Evolutionary conservation across 2,888 invertebrate genomes (phyloP).

Genomic region (Germaria angustata): DNA sequence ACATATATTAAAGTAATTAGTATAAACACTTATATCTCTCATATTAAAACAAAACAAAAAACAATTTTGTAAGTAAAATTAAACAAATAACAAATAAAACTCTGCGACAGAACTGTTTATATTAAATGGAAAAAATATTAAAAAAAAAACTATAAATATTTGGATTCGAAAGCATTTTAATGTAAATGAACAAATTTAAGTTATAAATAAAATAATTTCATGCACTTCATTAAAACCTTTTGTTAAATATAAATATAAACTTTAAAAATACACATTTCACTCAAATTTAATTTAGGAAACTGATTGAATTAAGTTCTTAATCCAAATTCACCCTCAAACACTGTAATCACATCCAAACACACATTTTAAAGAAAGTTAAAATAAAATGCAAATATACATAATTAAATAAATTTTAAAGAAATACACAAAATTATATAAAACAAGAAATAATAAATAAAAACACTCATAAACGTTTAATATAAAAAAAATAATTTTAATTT

Average conservation of each 20-base stretch:
- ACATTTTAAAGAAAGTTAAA: conserved; percentile 38
- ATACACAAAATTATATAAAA: conserved; percentile 46
- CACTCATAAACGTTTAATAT: conserved; percentile 46
- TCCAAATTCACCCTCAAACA: neutral
- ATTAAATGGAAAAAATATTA: neutral
- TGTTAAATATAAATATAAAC: conserved; percentile 2
- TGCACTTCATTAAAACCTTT: too few species aligned
- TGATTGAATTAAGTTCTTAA: conserved; percentile 32
- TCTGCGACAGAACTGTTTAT: conserved; percentile 28
- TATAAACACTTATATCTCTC: conserved; percentile 30
- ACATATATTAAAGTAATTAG: conserved; percentile 33
- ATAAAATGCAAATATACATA: conserved; percentile 29
- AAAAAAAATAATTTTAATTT: conserved; percentile 64
- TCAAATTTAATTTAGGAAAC: conserved; percentile 20
- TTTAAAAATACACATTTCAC: neutral
- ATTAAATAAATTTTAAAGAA: conserved; percentile 52
- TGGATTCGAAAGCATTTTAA: conserved; percentile 13
- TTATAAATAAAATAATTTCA: neutral
- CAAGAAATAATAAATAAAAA: conserved; percentile 22
- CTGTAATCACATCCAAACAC: neutral
- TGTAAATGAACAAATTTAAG: conserved; percentile 12
- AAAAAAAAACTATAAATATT: neutral
- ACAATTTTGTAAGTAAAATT: conserved; percentile 53
- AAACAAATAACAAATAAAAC: conserved; percentile 7
- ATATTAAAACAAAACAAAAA: conserved; percentile 44